Evolutionary conservation across 2,888 invertebrate species (phyloP).

Genomic region (Lasius fuliginosus): DNA sequence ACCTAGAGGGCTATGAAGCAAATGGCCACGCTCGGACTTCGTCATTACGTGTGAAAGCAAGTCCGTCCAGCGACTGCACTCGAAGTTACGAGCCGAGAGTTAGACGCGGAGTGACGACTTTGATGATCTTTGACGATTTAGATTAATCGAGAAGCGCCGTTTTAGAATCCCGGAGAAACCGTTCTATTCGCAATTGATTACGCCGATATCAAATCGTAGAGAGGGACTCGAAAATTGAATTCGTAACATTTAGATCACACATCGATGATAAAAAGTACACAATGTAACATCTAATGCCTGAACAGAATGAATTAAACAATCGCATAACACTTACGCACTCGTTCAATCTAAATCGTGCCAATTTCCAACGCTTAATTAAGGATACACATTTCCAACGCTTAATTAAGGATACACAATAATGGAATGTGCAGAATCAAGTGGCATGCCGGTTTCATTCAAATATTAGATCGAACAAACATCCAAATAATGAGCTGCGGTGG

Average conservation of each 20-base stretch:
- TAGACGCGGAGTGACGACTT: conserved; percentile 51
- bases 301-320: neutral
- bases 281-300: neutral
- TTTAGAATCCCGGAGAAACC: neutral
- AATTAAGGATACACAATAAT: conserved; percentile 3
- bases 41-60: conserved; percentile 58
- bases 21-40: conserved; percentile 55
- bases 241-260: neutral
- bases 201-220: neutral
- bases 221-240: neutral
- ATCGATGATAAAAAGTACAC: neutral
- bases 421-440: conserved; percentile 26
- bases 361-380: neutral
- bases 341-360: neutral
- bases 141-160: neutral
- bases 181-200: neutral
- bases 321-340: neutral
- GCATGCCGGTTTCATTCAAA: conserved; percentile 30
- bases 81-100: conserved; percentile 51
- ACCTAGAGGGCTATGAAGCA: conserved; percentile 43
- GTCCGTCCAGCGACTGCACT: conserved; percentile 36
- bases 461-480: conserved; percentile 31
- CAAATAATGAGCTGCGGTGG: conserved; percentile 18
- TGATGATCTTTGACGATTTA: conserved; percentile 33
- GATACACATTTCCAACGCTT: neutral